These are phyloP conservation scores for Bufo gargarizans DNA, from an alignment of 2,113 vertebrate genomes.

Conservation along the genomic window DNA sequence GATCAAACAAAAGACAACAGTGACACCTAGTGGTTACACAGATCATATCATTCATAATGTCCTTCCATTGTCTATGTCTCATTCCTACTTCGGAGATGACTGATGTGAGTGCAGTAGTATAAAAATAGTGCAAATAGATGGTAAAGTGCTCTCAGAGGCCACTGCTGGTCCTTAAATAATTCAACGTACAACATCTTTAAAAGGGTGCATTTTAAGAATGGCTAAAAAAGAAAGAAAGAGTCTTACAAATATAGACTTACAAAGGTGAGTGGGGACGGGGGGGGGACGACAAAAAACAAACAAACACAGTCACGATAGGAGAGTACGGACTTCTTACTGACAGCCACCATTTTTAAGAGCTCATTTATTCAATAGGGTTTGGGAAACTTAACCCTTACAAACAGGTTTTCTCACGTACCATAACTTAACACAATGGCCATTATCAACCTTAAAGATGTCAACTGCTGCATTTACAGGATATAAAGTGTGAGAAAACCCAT, in stretches of 20 bases:
- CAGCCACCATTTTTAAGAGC: too few relatives aligned
- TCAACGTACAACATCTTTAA: constrained; percentile 29
- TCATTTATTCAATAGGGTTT: too few relatives aligned
- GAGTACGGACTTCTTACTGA: neutral
- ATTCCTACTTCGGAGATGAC: neutral
- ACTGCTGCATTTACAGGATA: too few relatives aligned
- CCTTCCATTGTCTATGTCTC: neutral
- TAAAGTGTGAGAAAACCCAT: too few relatives aligned
- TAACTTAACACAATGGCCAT: too few relatives aligned
- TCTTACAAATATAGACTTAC: constrained; percentile 20
- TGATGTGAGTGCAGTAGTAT: constrained; percentile 1
- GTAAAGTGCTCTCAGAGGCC: constrained; percentile 35
- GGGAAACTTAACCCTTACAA: too few relatives aligned
- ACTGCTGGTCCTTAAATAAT: constrained; percentile 28
- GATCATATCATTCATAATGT: neutral
- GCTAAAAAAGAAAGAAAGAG: constrained; percentile 23
- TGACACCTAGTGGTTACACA: constrained; percentile 72
- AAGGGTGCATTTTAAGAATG: constrained; percentile 21
- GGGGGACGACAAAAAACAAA: neutral
- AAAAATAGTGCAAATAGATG: constrained; percentile 38
- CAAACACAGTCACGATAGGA: neutral
- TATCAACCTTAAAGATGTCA: too few relatives aligned
- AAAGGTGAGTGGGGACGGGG: neutral
- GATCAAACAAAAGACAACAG: constrained; percentile 59
- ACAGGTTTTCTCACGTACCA: too few relatives aligned